Base-by-base conservation (phyloP, 2,113 vertebrate species). In the Epinephelus fuscoguttatus region DNA sequence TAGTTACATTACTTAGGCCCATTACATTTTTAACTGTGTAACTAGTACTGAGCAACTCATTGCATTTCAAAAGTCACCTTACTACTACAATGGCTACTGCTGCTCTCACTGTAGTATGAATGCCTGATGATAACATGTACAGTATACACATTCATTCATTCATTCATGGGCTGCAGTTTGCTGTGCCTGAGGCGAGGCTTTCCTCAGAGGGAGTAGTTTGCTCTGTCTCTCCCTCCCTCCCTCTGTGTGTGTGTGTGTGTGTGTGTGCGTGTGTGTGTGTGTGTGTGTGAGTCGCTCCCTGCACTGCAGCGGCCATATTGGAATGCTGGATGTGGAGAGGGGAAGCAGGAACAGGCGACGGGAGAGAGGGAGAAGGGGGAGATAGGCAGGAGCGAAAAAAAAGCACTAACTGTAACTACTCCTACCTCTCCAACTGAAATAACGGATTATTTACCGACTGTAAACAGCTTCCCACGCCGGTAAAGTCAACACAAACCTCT, bases 321-420 rank as follows among this genome's bases (percentile, higher is more conserved):
- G 93, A 93, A 93, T 94, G 90, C 86, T 94, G 92, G 89, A 93
- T 93, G 90, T 91, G 91, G 82, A 91, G 80, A 84, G 71, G 75
- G 84, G 91, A 91, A 93, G 85, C 82, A 90, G 93, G 90, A 93
- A 91, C 90, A 90, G 80, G 68, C 87, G 83, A 88, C 77, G 79
- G 60, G 84, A 81, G 73, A 33, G 70, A 30, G 30, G 57, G 80
- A 64, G 71, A 63, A 68, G 49, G 70, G 75, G 61, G 80, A 76
- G 70, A 71, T 17, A 71, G 80, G 25, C 80, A 61, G 75, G 66
- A 84, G 85, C 45, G 74, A 84, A 61, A 77, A 27, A 87, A 79
- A 86, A 81, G 59, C 57, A 59, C 37, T 57, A 56, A 78, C 59
- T 50, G n/a, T 9, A 76, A 80, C 84, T 80, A 67, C 70, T 73